Evolutionary conservation across 2,113 vertebrate genomes (phyloP), one percentile per base, ranked within the genome.

Genomic region (Callithrix jacchus): DNA sequence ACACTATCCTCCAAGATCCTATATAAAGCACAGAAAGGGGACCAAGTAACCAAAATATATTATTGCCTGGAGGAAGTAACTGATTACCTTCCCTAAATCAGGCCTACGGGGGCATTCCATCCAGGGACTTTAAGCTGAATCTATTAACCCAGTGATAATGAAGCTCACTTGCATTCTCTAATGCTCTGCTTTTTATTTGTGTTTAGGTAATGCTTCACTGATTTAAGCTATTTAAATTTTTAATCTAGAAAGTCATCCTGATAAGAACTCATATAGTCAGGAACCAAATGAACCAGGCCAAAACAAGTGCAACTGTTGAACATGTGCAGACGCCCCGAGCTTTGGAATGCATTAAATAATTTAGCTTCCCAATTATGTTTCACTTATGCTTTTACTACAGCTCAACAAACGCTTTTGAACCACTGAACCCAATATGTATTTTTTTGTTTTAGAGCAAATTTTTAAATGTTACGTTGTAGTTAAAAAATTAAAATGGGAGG

Each of bases 181-280:
- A 77, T 32, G 61, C 5, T 20, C 11, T 32, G 3, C 61, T 84
- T 92, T 93, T 81, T 96, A 87, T 89, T 97, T 95, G 84, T 91
- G 40, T 87, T 96, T 92, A 61, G 90, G 76, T 45, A 88, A 20
- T 68, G 81, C 64, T 88, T 96, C 42, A 71, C 76, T 85, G 76
- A 54, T 40, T 87, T 58, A 71, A 87, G 49, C 92, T 93, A 54
- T 76, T 97, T 81, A 92, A 93, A 93, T 30, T 30, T 96, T 92
- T 92, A 96, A 95, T 92, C 66, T 84, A 90, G 85, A 89, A 92
- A 79, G 17, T 61, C 95, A 96, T 91, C 73, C 64, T 88, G 83
- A 79, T 97, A 92, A 96, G 94, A 94, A 89, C 37, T 85, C 76
- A 35, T 35, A 40, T 32, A 96, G 94, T 87, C 93, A 97, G 93